Evolutionary conservation across 2,113 vertebrate species (phyloP), one percentile per base, ranked within the genome.

Genomic region (Amphilophus citrinellus): DNA sequence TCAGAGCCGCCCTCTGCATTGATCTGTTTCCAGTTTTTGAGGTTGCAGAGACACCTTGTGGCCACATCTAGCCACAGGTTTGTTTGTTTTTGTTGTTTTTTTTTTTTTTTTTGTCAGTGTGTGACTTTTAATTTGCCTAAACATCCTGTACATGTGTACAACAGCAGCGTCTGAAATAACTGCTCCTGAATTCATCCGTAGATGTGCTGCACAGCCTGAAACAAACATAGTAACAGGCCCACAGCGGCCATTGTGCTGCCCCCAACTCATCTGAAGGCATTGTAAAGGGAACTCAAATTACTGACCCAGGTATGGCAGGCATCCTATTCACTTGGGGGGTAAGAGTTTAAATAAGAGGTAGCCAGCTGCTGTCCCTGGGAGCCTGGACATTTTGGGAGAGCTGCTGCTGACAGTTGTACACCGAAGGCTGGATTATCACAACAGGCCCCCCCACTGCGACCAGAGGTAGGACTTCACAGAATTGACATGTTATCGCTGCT

Each of bases 301-400:
- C 96, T 92, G 89, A 94, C 94, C 91, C 96, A 97, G 96, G 96
- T 97, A 96, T 97, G 96, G 89, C 94, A 96, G 96, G 95, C 96
- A 96, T 97, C 94, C 96, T 95, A 95, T 96, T 94, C 93, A 59
- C 92, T 92, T 91, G 94, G 93, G 68, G 68, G 79, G 63, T 91
- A 84, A 90, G 94, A 95, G 94, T 94, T 95, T 93, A 94, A 93
- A 93, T 87, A 94, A 95, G 96, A 97, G 95, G 96, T 95, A 94
- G 94, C 87, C 82, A 94, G 93, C 93, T 95, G 95, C 95, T 89
- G 94, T 92, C 94, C 94, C 85, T 78, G 91, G 91, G 88, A 96
- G 92, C 94, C 91, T 92, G 86, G 42, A 90, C 32, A 78, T 77
- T n/a, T 47, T 84, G 75, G 88, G 79, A 90, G 84, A 93, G 86